Percentiles rank a stretch among this genome's conserved stretches.
phyloP scores from a whole-genome alignment of 2,888 invertebrate genomes.

The Ceriagrion tenellum region DNA sequence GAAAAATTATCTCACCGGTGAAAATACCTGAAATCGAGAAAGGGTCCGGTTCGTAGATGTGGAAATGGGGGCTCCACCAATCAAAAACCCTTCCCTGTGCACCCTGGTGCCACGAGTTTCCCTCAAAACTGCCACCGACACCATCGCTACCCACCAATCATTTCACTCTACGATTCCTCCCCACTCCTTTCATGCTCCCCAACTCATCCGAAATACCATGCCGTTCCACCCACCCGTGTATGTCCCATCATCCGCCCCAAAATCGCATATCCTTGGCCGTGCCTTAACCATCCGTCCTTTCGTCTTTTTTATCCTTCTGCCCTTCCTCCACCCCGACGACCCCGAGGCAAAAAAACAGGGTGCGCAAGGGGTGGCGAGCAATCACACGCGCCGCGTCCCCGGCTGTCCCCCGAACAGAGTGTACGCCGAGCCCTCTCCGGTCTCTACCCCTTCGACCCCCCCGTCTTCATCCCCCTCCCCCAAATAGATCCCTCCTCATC shows the following conservation, averaged over 20 bases:
- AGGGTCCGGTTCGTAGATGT: neutral
- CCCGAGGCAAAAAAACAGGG: neutral
- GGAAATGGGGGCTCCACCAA: neutral
- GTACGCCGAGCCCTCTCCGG: neutral
- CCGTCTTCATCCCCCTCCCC: neutral
- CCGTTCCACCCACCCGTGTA: neutral
- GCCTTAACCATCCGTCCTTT: neutral
- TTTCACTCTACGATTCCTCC: neutral
- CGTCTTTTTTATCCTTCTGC: neutral
- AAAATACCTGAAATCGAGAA: slow-evolving; percentile 19
- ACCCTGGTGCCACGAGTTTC: neutral
- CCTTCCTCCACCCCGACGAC: neutral
- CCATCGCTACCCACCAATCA: neutral
- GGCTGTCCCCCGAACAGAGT: neutral
- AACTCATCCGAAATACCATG: neutral
- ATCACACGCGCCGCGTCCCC: slow-evolving; percentile 64
- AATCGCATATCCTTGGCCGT: neutral
- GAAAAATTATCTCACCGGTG: slow-evolving; percentile 7
- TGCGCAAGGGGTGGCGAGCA: neutral
- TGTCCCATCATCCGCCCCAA: slow-evolving; percentile 1
- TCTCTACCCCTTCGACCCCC: neutral
- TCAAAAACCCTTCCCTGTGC: neutral
- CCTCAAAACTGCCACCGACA: slow-evolving; percentile 50
- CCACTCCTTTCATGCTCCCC: neutral
- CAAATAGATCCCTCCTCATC: neutral